Percentiles rank a stretch among this genome's conserved stretches.
Evolutionary conservation across 1,140 invertebrate species (phyloP).

Genomic region (Dendrolimus punctatus): DNA sequence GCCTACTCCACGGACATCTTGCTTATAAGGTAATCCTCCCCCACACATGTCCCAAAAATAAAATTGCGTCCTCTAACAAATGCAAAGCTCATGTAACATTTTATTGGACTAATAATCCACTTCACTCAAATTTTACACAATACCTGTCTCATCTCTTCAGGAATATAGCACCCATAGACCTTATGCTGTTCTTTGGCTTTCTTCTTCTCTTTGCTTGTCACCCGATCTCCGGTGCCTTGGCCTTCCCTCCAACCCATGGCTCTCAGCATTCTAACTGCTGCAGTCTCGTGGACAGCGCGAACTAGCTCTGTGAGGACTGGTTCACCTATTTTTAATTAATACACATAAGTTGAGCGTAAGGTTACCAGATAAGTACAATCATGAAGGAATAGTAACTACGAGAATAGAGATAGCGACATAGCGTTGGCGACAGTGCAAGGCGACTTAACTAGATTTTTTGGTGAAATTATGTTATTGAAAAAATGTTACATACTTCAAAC

Average conservation of each 20-base stretch:
- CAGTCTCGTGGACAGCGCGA: conserved; percentile 87
- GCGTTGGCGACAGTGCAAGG: no score
- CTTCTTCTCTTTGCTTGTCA: conserved; percentile 76
- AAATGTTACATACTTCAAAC: no score
- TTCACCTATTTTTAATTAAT: conserved; percentile 43
- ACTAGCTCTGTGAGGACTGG: conserved; percentile 86
- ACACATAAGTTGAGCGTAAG: neutral
- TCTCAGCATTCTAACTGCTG: conserved; percentile 88
- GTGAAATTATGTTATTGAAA: no score
- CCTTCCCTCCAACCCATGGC: conserved; percentile 94
- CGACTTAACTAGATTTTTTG: no score
- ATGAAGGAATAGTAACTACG: conserved; percentile 3
- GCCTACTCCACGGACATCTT: no score
- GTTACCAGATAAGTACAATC: neutral
- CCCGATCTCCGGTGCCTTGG: conserved; percentile 88
- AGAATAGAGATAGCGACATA: no score
- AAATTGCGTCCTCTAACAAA: no score
- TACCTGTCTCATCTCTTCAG: conserved; percentile 56
- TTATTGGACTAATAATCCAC: neutral
- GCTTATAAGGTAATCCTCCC: no score
- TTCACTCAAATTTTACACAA: conserved; percentile 17
- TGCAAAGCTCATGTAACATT: neutral
- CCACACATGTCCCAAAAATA: no score
- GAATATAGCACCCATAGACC: conserved; percentile 81
- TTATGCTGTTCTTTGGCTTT: conserved; percentile 65